Evolutionary conservation across 2,888 invertebrate species (phyloP), one percentile per base, ranked within the genome.

Genomic region (Clostera curtula): DNA sequence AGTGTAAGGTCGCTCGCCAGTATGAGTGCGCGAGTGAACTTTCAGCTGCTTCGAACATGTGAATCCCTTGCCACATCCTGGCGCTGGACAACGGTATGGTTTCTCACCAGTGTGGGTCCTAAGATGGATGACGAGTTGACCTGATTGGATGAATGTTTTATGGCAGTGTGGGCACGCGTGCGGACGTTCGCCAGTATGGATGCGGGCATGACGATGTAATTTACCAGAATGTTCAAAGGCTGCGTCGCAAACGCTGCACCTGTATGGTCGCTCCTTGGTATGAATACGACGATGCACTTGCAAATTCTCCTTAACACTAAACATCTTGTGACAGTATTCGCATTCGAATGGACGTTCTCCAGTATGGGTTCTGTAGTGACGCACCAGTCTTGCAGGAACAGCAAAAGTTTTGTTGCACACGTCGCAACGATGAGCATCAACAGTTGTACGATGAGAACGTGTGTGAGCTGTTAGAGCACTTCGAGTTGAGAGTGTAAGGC

Each of bases 161-260:
- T 90, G 89, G 64, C 95, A 96, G 20, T 94, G 91, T 12, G 89
- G 89, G 59, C 95, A 96, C 51, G 93, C 93, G 72, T 96, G 95
- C 0, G 95, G 95, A 17, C 95, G 87, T 64, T 95, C 95, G 2
- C 95, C 93, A 0, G 95, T 95, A 62, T 96, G 95, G 49, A 95
- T 95, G 34, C 95, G 86, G 88, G 95, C 95, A 71, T 96, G 96
- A 12, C 95, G 88, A 63, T 95, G 95, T 29, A 95, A 77, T 63
- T 95, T 95, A 3, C 95, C 95, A 32, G 93, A 93, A 66, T 95
- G 95, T 66, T 95, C 95, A 59, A 96, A 96, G 0, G 95, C 95
- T 3, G 95, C 87, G 6, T 91, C 92, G 66, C 95, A 96, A 2
- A 95, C 93, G 37, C 92, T 90, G 61, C 95, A 96, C 56, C 94